Conservation (phyloP, 1,140 invertebrate species). For the Drosophila auraria region DNA sequence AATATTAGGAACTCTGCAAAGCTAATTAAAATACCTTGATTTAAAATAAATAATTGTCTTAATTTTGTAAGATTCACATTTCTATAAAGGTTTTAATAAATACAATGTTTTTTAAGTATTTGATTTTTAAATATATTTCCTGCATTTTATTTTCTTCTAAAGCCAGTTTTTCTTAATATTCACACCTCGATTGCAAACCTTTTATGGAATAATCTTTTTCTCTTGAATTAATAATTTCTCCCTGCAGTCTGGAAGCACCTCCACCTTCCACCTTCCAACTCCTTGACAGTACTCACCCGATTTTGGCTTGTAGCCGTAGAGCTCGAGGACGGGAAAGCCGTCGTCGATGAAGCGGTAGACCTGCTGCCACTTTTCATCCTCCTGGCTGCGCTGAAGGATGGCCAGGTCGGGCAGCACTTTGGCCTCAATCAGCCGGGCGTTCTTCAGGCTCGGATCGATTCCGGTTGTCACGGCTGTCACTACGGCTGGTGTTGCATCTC, state of each 20-base stretch:
- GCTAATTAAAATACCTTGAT: too few species aligned
- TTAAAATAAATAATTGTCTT: background rate
- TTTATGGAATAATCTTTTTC: background rate
- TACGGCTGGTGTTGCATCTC: constrained; percentile 21
- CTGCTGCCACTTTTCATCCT: constrained; percentile 82
- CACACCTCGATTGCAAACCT: background rate
- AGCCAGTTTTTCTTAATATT: background rate
- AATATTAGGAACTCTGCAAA: too few species aligned
- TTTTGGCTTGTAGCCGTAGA: constrained; percentile 77
- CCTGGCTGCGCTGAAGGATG: constrained; percentile 63
- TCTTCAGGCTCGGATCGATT: constrained; percentile 78
- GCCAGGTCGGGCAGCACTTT: constrained; percentile 80
- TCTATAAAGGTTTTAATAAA: background rate
- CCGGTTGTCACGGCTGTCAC: constrained; percentile 45
- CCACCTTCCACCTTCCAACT: background rate
- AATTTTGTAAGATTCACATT: background rate
- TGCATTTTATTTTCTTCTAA: background rate
- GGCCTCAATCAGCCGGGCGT: constrained; percentile 81
- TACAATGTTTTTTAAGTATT: background rate
- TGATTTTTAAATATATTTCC: background rate
- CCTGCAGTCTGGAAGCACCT: background rate
- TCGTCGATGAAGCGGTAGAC: constrained; percentile 81
- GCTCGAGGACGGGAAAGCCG: constrained; percentile 79
- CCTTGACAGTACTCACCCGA: constrained; percentile 61
- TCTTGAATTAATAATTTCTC: background rate